phyloP scores from a whole-genome alignment of 1,140 invertebrate species.

The Bombus pyrosoma region DNA sequence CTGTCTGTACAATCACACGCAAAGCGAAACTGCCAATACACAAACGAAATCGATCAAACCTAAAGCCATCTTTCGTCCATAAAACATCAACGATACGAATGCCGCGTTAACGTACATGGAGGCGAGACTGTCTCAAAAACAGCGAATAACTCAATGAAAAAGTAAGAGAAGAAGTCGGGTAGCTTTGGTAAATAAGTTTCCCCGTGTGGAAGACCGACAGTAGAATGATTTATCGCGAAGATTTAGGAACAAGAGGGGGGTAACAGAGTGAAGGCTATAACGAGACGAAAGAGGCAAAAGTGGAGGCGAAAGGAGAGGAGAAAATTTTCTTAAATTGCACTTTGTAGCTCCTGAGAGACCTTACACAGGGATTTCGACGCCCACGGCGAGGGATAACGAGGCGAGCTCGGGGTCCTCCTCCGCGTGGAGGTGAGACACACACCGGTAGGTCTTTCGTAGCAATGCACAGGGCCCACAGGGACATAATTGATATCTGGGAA shows the following conservation, averaged over 20 bases:
- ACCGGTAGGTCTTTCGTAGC: conserved; percentile 71
- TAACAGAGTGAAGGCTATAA: conserved; percentile 28
- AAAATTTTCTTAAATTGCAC: conserved; percentile 77
- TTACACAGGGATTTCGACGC: conserved; percentile 74
- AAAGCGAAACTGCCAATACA: neutral
- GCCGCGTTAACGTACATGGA: neutral
- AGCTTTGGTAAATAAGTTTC: conserved; percentile 22
- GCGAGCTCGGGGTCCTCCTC: conserved; percentile 48
- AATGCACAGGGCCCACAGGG: conserved; percentile 63
- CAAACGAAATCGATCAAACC: neutral
- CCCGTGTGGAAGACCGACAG: conserved; percentile 35
- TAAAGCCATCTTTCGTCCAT: too few relatives aligned
- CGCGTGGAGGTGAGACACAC: conserved; percentile 67
- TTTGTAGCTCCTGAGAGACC: conserved; percentile 76
- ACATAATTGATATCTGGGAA: conserved; percentile 77
- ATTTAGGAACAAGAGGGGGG: conserved; percentile 37
- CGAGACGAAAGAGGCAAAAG: conserved; percentile 45
- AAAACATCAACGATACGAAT: neutral
- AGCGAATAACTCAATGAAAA: neutral
- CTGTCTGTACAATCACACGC: too few relatives aligned
- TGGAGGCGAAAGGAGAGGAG: conserved; percentile 36
- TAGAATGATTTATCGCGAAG: conserved; percentile 56
- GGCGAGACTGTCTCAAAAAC: neutral
- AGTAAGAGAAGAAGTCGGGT: neutral
- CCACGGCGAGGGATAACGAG: conserved; percentile 77